Percentiles rank a stretch among this genome's conserved stretches.
Evolutionary conservation across 2,888 invertebrate genomes (phyloP).

Genomic region (Stenichneumon culpator): DNA sequence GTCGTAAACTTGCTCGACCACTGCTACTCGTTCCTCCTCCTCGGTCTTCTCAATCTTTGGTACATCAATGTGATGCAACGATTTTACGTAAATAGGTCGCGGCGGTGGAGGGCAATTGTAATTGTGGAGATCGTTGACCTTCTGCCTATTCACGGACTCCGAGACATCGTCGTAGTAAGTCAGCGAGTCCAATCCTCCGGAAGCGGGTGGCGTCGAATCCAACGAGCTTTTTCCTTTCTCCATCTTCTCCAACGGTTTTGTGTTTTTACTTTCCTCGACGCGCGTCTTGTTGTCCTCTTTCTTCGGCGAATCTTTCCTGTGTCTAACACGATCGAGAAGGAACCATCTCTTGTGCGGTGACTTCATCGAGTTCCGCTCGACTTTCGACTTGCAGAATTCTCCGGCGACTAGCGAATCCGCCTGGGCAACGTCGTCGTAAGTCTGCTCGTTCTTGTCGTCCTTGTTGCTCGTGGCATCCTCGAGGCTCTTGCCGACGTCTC

Average conservation of each 20-base stretch:
- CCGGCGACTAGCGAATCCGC: neutral
- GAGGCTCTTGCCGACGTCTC: neutral
- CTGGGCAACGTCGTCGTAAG: conserved; percentile 55
- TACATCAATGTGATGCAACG: conserved; percentile 53
- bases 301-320: conserved; percentile 72
- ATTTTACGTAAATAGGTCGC: conserved; percentile 76
- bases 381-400: conserved; percentile 10
- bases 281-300: conserved; percentile 66
- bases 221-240: conserved; percentile 2
- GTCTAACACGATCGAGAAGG: conserved; percentile 77
- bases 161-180: conserved; percentile 77
- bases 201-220: neutral
- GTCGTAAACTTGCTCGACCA: conserved; percentile 78
- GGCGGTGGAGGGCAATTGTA: conserved; percentile 81
- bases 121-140: conserved; percentile 64
- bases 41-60: neutral
- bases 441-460: conserved; percentile 4
- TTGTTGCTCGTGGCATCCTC: neutral
- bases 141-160: conserved; percentile 56
- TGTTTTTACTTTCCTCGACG: neutral
- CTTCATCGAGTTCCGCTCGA: conserved; percentile 16
- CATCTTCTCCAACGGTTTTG: conserved; percentile 35
- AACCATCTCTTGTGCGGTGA: conserved; percentile 78
- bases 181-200: conserved; percentile 55
- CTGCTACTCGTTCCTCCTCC: conserved; percentile 9